Base-by-base conservation (phyloP, 1,140 invertebrate genomes). In the Steinernema feltiae region DNA sequence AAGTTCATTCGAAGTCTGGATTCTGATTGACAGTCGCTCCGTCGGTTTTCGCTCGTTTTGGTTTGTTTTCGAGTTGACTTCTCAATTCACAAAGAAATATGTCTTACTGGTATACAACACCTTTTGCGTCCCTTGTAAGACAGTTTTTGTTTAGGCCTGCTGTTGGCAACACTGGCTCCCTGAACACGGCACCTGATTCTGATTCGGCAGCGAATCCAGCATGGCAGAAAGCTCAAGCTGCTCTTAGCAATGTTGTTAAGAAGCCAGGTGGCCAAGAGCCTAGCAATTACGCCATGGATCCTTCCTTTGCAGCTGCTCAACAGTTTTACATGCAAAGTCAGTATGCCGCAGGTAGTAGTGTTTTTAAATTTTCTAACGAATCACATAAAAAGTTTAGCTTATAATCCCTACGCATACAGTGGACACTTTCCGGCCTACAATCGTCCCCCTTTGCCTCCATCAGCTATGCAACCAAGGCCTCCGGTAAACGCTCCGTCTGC, bases 1-100 rank as follows among this genome's bases (percentile, higher is more conserved):
- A 41, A 18, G 18, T 41, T 41, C 35, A 41, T 41, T 41, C 18
- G 35, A 41, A 41, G 35, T 41, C 35, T 41, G 7, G 35, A 7
- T 18, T 41, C 18, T 18, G 35, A 41, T 7, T 18, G 18, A 7
- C 41, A 63, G 12, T 63, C 53, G 53, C 3, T 63, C 24, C 35
- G 18, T 41, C 35, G 35, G 7, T 41, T 27, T 21, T 63, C 53
- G 24, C 53, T 63, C 53, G 53, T 27, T 63, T 63, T 63, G 53
- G 53, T 63, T 63, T 15, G 53, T 63, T 63, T 63, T 63, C 53
- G 53, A 63, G 53, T 63, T 27, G 53, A 63, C 53, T 27, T 27
- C 12, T n/a, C 53, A n/a, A n/a, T 3, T 27, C 24, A 3, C 53
- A 27, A 63, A 3, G 2, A 7, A 41, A 41, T 17, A 63, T 63